Base-by-base conservation (phyloP, 2,113 vertebrate genomes). In the Psophia crepitans region DNA sequence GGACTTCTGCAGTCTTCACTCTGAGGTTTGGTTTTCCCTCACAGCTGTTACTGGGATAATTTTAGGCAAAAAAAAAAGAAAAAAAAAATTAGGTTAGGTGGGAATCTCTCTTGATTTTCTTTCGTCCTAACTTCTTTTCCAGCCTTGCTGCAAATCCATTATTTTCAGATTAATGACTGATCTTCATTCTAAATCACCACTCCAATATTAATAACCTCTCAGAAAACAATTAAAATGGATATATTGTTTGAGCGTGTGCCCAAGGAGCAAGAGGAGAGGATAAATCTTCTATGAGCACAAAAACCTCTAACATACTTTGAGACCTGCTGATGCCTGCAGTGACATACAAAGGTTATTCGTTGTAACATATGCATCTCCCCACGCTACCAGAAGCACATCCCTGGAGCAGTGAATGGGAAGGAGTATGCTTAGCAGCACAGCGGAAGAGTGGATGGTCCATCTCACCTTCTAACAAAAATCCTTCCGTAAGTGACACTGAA, bases 181-280 rank as follows among this genome's bases (percentile, higher is more conserved):
- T 87, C 90, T 87, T 61, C 85, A 71, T 35, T 91, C 78, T 86
- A 82, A 90, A 93, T 89, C 73, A 8, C 49, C 76, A 74, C 49
- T 97, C 74, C 57, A 96, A 49, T 86, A 93, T 92, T 90, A 93
- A 80, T 87, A 93, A 95, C 81, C 82, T 87, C 83, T 93, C 85
- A 78, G 68, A 85, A 89, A 91, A 91, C 76, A 96, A 94, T 93
- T 96, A 81, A 96, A 92, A 92, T 81, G 44, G 77, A 92, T 92
- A 81, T 75, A 90, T 41, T 57, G 39, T 81, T 93, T 56, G 76
- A 96, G 39, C 11, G 30, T 84, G 80, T 48, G 63, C 76, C 81
- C 85, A 89, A 35, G 33, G 51, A 92, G 30, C 64, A 78, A 21
- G 43, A 66, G 30, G 92, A 88, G 53, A 69, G 8, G 74, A 95